Base-by-base conservation (phyloP, 2,888 invertebrate species). In the Arge pagana region DNA sequence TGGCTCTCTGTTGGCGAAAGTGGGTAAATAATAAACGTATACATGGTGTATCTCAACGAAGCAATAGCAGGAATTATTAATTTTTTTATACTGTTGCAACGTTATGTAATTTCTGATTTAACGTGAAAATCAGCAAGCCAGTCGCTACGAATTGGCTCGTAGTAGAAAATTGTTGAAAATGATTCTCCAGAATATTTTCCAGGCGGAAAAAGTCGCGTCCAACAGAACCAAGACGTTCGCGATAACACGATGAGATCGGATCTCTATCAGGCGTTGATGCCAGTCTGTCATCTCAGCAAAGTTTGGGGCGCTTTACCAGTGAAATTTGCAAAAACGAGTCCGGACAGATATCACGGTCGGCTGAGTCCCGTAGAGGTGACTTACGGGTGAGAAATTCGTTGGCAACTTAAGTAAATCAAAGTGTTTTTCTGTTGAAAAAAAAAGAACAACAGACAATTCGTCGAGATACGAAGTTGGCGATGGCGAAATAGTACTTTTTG, bases 221-320 rank as follows among this genome's bases (percentile, higher is more conserved):
- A 16, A 35, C 33, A 23, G 1, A 33, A 45, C 15, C 45, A 31
- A n/a, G 33, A 16, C 41, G 57, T 33, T 19, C 61, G 58, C 58
- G 53, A 8, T 15, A 59, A 45, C 37, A 40, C 54, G 8, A 33
- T 55, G 8, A 62, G 60, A 30, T 65, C 66, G 1, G 70, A 74
- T 59, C 58, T 76, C 5, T 71, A 67, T 35, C 60, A 65, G 36
- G 68, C 70, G 0, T 57, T 75, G 3, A 58, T 59, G n/a, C 74
- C 76, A 2, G 65, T 72, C 31, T 76, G 73, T 55, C 60, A 71
- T 48, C 41, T 74, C 6, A 68, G 70, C 45, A 73, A 70, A 57
- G 13, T 66, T n/a, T 66, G 62, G 15, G 76, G 76, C 16, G 48
- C 70, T 7, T 50, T 73, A 36, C 74, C 75, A 1, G 70, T 71